Conservation (phyloP, 2,888 invertebrate species). For the Lithosia quadra region DNA sequence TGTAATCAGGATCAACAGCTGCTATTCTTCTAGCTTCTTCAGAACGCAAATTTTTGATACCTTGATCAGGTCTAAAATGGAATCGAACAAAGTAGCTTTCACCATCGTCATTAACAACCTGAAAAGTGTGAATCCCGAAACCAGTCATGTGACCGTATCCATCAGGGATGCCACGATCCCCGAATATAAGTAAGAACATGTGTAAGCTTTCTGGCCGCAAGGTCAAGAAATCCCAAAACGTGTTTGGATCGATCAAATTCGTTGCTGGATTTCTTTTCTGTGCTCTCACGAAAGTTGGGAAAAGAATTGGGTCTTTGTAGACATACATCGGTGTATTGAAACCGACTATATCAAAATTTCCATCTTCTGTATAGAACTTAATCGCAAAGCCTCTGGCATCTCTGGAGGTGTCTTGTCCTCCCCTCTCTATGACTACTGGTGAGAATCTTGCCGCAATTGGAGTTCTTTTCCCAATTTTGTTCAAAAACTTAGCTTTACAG, state of each 20-base stretch:
- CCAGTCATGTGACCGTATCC: constrained; percentile 97
- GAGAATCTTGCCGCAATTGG: constrained; percentile 12
- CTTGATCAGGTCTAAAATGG: constrained; percentile 95
- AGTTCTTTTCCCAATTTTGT: constrained; percentile 13
- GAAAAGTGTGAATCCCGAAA: constrained; percentile 96
- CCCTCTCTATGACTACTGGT: constrained; percentile 12
- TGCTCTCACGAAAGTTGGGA: constrained; percentile 14
- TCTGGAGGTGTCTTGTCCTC: constrained; percentile 14
- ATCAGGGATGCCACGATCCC: constrained; percentile 96
- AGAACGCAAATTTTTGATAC: constrained; percentile 91
- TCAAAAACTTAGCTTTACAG: constrained; percentile 11
- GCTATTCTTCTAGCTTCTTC: constrained; percentile 89
- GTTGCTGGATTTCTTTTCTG: constrained; percentile 18
- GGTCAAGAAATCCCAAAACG: constrained; percentile 14
- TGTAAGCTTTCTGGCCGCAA: constrained; percentile 13
- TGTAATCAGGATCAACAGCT: constrained; percentile 93
- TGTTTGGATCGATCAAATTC: constrained; percentile 6
- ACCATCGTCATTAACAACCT: constrained; percentile 91
- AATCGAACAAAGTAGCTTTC: constrained; percentile 93
- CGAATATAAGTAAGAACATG: constrained; percentile 91
- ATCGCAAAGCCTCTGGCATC: constrained; percentile 14
- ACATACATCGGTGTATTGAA: constrained; percentile 15
- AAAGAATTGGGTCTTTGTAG: constrained; percentile 13
- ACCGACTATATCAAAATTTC: constrained; percentile 12
- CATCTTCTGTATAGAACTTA: constrained; percentile 14